Percentiles rank a stretch among this genome's conserved stretches.
phyloP scores from a whole-genome alignment of 2,113 vertebrate genomes.

The Larimichthys crocea region DNA sequence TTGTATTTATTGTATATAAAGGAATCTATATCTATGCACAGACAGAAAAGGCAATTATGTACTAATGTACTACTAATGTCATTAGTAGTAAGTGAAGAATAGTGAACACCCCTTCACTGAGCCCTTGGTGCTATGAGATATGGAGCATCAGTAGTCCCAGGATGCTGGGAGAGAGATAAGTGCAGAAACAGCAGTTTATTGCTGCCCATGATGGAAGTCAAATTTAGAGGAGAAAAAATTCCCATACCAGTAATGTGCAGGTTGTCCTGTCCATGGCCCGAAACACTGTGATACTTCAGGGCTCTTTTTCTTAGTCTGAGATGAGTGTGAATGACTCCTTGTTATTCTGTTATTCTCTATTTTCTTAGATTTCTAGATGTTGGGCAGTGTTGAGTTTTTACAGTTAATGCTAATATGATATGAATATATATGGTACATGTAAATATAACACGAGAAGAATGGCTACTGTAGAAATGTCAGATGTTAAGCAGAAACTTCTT shows the following conservation, averaged over 20 bases:
- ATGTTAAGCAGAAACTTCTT: constrained; percentile 58
- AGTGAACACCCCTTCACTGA: constrained; percentile 10
- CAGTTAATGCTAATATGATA: constrained; percentile 52
- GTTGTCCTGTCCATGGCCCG: constrained; percentile 24
- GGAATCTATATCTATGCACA: constrained; percentile 61
- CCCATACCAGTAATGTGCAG: constrained; percentile 55
- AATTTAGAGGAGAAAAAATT: constrained; percentile 39
- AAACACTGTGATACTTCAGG: constrained; percentile 24
- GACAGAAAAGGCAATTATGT: constrained; percentile 24
- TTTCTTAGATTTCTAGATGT: constrained; percentile 22
- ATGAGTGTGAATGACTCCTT: constrained; percentile 35
- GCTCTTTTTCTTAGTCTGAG: constrained; percentile 51
- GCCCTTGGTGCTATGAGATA: constrained; percentile 63
- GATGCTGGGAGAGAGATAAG: constrained; percentile 22
- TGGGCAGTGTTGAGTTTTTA: constrained; percentile 69
- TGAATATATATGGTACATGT: constrained; percentile 56
- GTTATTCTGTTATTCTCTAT: constrained; percentile 65
- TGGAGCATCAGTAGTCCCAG: constrained; percentile 36
- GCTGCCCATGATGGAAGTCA: constrained; percentile 33
- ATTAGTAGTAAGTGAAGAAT: constrained; percentile 1
- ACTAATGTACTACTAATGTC: no score
- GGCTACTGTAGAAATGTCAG: constrained; percentile 56
- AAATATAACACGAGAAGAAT: constrained; percentile 67
- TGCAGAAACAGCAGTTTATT: constrained; percentile 23
- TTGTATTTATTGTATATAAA: constrained; percentile 73